A percentile compares a stretch with the other conserved stretches of the same genome.
These are phyloP conservation scores for Uropsilus gracilis DNA, from an alignment of 2,113 vertebrate species.

Conservation along the genomic window DNA sequence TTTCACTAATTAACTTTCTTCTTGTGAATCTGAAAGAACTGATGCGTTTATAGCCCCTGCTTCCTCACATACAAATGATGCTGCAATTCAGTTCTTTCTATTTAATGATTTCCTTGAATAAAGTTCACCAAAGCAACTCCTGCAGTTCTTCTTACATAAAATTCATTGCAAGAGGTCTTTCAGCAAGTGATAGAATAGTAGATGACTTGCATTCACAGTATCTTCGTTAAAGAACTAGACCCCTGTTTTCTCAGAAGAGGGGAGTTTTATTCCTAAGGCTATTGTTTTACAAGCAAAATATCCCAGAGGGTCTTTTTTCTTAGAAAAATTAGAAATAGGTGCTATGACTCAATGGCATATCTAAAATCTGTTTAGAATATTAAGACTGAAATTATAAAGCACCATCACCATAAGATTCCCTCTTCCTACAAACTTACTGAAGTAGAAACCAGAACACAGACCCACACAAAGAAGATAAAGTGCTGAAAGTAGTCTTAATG, in stretches of 20 bases:
- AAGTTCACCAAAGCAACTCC: constrained; percentile 24
- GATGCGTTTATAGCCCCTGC: neutral
- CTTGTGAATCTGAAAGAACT: neutral
- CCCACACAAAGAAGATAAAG: neutral
- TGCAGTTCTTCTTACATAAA: constrained; percentile 40
- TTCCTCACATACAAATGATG: neutral
- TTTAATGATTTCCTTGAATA: constrained; percentile 50
- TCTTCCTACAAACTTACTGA: neutral
- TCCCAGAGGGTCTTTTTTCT: neutral
- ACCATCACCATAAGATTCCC: neutral
- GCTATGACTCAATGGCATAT: constrained; percentile 3
- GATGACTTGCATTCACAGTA: constrained; percentile 41
- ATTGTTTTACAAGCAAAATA: constrained; percentile 20
- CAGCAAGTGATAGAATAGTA: constrained; percentile 29
- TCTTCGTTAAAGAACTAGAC: constrained; percentile 3
- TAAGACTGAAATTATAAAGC: constrained; percentile 27
- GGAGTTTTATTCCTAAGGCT: neutral
- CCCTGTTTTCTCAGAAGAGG: neutral
- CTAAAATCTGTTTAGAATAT: constrained; percentile 13
- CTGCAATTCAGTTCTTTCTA: neutral
- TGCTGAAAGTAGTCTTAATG: neutral
- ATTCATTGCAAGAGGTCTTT: constrained; percentile 45
- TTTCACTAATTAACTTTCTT: neutral
- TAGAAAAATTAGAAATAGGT: constrained; percentile 4
- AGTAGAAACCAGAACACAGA: neutral